phyloP scores from a whole-genome alignment of 2,797 vertebrate species.

The Zenarchopterus dispar region DNA sequence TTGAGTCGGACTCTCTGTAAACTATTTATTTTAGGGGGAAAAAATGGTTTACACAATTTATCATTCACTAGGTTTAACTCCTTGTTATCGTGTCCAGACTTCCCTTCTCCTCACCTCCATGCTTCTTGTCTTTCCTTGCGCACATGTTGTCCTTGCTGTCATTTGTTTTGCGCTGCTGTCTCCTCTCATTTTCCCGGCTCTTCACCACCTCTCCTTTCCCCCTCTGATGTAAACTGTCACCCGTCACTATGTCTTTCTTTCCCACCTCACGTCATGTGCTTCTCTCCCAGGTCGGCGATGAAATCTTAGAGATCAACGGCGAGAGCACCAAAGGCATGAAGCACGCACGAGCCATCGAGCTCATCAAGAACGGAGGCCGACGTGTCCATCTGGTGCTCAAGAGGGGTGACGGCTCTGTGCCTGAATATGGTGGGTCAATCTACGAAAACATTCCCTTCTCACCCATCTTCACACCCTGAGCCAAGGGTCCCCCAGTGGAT shows the following conservation, averaged over 20 bases:
- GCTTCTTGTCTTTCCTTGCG: constrained; percentile 18
- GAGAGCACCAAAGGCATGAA: constrained; percentile 99
- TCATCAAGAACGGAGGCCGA: constrained; percentile 98
- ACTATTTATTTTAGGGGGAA: constrained; percentile 18
- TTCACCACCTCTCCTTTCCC: background rate
- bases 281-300: constrained; percentile 91
- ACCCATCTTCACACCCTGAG: constrained; percentile 98
- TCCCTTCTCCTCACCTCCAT: constrained; percentile 17
- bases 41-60: constrained; percentile 18
- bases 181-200: constrained; percentile 31
- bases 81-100: constrained; percentile 32
- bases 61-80: constrained; percentile 20
- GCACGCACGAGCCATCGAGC: constrained; percentile 97
- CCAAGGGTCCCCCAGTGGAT: constrained; percentile 73
- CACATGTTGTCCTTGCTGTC: constrained; percentile 25
- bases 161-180: constrained; percentile 37
- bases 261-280: background rate
- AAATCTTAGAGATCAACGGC: constrained; percentile 98
- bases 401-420: constrained; percentile 97
- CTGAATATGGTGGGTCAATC: constrained; percentile 99
- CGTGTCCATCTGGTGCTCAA: constrained; percentile 95
- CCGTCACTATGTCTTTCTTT: constrained; percentile 14
- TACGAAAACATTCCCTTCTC: constrained; percentile 99
- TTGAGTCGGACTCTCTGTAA: constrained; percentile 30
- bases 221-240: constrained; percentile 33